A percentile compares a stretch with the other conserved stretches of the same genome.
phyloP scores from a whole-genome alignment of 64 coral and sea anemone genomes.

The Astreopora myriophthalma region DNA sequence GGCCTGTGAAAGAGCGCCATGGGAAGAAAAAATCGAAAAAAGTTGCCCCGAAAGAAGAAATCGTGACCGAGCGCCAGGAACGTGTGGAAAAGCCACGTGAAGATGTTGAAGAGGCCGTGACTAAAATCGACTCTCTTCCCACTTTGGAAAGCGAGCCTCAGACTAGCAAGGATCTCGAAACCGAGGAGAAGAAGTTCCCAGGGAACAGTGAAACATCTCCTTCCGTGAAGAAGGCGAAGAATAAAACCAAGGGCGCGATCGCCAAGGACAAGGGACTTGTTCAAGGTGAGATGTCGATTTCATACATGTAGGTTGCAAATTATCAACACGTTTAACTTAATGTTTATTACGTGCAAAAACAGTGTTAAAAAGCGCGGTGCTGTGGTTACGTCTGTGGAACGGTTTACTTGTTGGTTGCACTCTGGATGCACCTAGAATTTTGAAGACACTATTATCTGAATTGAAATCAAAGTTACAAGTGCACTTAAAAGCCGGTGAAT shows the following conservation, averaged over 20 bases:
- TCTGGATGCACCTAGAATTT: not conserved
- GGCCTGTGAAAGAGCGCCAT: not conserved
- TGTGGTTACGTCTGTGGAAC: not conserved
- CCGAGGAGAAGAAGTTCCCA: not conserved
- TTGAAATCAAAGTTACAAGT: conserved; percentile 57
- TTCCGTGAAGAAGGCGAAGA: conserved; percentile 42
- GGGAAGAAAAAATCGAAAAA: conserved; percentile 64
- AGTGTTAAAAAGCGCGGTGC: not conserved
- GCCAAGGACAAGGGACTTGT: conserved; percentile 10
- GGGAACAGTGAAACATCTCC: conserved; percentile 1
- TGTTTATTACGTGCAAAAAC: not conserved
- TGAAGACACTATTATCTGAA: not conserved
- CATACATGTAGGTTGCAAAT: not conserved
- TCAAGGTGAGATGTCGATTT: not conserved
- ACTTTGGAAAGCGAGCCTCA: not conserved
- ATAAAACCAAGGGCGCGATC: conserved; percentile 31
- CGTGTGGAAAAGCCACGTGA: conserved; percentile 49
- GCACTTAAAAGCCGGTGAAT: not conserved
- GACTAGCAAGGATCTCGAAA: not conserved
- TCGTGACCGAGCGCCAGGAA: not conserved
- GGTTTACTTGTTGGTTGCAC: not conserved
- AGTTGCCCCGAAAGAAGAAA: conserved; percentile 9
- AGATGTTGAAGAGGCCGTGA: conserved; percentile 11
- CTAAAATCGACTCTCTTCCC: not conserved
- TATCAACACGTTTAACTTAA: not conserved